Percentiles rank a stretch among this genome's conserved stretches.
Evolutionary conservation across 2,888 invertebrate genomes (phyloP).

Genomic region (Furcula furcula): DNA sequence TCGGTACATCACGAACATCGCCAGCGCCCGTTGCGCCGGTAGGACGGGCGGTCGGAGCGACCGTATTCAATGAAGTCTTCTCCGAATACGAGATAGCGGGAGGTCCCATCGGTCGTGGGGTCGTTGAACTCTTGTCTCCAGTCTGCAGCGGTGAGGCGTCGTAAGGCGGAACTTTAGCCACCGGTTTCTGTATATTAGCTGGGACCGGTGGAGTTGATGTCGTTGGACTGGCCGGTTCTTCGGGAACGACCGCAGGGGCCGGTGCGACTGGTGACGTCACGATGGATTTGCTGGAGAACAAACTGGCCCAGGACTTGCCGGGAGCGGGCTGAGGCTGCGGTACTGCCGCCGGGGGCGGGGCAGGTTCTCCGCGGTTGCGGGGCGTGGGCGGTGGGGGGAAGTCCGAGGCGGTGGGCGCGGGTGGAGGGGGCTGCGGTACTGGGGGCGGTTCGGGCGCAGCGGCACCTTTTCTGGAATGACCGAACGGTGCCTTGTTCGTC

Average conservation of each 20-base stretch:
- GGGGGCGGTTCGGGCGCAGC: slow-evolving; percentile 56
- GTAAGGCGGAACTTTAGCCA: slow-evolving; percentile 83
- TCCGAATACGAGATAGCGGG: slow-evolving; percentile 57
- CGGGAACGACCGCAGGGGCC: slow-evolving; percentile 38
- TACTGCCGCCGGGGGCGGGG: slow-evolving; percentile 49
- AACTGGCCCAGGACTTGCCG: slow-evolving; percentile 85
- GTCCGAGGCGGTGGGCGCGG: slow-evolving; percentile 75
- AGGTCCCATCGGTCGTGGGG: slow-evolving; percentile 31
- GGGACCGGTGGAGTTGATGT: slow-evolving; percentile 40
- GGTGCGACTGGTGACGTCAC: slow-evolving; percentile 26
- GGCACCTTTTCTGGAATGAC: slow-evolving; percentile 62
- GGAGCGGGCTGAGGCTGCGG: slow-evolving; percentile 67
- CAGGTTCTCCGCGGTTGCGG: slow-evolving; percentile 60
- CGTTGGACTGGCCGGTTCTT: slow-evolving; percentile 61
- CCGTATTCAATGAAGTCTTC: slow-evolving; percentile 20
- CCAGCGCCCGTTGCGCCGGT: slow-evolving; percentile 20
- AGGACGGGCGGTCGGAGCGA: slow-evolving; percentile 27
- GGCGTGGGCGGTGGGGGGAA: slow-evolving; percentile 76
- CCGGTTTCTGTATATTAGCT: slow-evolving; percentile 73
- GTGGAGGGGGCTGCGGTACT: slow-evolving; percentile 65
- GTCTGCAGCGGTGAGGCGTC: slow-evolving; percentile 72
- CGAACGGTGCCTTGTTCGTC: slow-evolving; percentile 71
- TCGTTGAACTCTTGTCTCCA: slow-evolving; percentile 48
- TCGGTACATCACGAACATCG: slow-evolving; percentile 40
- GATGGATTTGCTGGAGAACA: slow-evolving; percentile 76